phyloP scores from a whole-genome alignment of 35 echinoderm and acorn worm genomes.

The Heliocidaris tuberculata region DNA sequence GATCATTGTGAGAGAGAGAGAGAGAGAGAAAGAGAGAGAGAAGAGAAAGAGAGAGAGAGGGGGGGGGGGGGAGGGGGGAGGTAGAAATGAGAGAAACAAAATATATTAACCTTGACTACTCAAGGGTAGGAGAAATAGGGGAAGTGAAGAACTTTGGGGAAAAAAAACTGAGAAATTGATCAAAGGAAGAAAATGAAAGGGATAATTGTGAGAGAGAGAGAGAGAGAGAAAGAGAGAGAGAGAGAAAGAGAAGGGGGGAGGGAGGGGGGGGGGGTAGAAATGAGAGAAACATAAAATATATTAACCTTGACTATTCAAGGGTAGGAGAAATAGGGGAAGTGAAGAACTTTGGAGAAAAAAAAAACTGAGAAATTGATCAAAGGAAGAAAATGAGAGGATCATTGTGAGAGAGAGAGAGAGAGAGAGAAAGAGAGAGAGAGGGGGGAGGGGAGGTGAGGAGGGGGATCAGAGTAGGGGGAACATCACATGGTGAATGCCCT shows the following conservation, averaged over 20 bases:
- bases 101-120: too few species aligned
- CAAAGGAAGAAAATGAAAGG: too few species aligned
- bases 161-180: background rate
- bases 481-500: slow-evolving; percentile 6
- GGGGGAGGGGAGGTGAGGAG: background rate
- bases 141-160: background rate
- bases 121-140: background rate
- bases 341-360: too few species aligned
- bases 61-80: too few species aligned
- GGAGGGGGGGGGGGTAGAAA: too few species aligned
- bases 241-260: background rate
- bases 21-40: background rate
- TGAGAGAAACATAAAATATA: background rate
- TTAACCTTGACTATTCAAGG: background rate
- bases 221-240: background rate
- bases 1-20: background rate
- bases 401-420: background rate
- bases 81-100: too few species aligned
- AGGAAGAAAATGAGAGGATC: too few species aligned
- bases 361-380: background rate
- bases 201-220: background rate
- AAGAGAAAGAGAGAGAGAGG: too few species aligned
- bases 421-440: background rate
- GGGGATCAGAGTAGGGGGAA: background rate
- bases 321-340: background rate